Conservation (phyloP, 2,113 vertebrate species). For the Muntiacus reevesi region DNA sequence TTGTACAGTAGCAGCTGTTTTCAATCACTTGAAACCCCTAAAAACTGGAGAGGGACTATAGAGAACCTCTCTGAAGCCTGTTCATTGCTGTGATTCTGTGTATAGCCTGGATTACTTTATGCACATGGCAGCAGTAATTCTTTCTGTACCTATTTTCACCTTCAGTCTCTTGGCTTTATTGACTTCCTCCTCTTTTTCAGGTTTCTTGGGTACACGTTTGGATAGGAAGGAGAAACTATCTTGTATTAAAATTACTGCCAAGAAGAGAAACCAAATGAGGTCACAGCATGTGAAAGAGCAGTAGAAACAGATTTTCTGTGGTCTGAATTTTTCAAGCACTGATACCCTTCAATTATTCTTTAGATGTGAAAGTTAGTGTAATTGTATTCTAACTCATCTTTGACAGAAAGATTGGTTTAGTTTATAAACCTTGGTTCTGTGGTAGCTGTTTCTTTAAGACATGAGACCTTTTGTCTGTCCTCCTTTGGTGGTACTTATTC, state of each 20-base stretch:
- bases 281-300: neutral
- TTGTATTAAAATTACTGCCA: constrained; percentile 25
- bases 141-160: neutral
- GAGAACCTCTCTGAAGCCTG: neutral
- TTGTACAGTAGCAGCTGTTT: neutral
- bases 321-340: constrained; percentile 12
- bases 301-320: neutral
- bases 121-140: neutral
- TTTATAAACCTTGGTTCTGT: neutral
- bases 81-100: neutral
- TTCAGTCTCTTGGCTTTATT: neutral
- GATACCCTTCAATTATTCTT: neutral
- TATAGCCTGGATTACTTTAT: neutral
- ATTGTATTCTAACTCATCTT: constrained; percentile 10
- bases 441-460: neutral
- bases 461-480: neutral
- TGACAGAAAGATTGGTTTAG: neutral
- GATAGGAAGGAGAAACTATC: neutral
- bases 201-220: neutral
- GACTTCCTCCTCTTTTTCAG: constrained; percentile 17
- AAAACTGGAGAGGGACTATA: neutral
- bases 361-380: neutral
- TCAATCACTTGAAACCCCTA: neutral
- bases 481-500: neutral
- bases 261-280: constrained; percentile 17